These are phyloP conservation scores for Capitella teleta DNA, from an alignment of 1,140 invertebrate species.

Conservation along the genomic window DNA sequence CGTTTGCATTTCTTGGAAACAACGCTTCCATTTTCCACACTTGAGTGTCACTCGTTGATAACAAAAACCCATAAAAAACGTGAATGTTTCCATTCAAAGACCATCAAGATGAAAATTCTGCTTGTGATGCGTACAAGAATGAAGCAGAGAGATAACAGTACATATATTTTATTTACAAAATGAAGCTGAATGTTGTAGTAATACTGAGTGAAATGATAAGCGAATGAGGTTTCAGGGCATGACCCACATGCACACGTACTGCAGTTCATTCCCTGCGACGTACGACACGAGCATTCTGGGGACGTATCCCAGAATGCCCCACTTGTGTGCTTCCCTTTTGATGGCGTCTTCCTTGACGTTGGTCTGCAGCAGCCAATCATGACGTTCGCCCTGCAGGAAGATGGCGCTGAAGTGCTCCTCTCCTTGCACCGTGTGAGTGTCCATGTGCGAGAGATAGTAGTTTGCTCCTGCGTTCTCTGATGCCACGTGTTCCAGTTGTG, in stretches of 20 bases:
- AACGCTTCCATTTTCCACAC: no score
- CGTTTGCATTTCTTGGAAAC: no score
- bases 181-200: no score
- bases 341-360: background rate
- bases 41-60: no score
- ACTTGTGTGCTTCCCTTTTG: background rate
- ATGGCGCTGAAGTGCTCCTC: background rate
- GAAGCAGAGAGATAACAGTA: no score
- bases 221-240: no score
- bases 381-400: background rate
- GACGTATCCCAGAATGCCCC: background rate
- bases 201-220: no score
- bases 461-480: background rate
- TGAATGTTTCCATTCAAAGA: no score
- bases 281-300: background rate
- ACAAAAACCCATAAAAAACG: no score
- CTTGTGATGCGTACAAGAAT: no score
- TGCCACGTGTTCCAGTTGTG: background rate
- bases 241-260: background rate
- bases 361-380: slow-evolving; percentile 1
- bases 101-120: no score
- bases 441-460: background rate
- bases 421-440: background rate
- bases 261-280: background rate
- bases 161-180: no score